phyloP scores from a whole-genome alignment of 1,140 invertebrate genomes.

The Apis mellifera region DNA sequence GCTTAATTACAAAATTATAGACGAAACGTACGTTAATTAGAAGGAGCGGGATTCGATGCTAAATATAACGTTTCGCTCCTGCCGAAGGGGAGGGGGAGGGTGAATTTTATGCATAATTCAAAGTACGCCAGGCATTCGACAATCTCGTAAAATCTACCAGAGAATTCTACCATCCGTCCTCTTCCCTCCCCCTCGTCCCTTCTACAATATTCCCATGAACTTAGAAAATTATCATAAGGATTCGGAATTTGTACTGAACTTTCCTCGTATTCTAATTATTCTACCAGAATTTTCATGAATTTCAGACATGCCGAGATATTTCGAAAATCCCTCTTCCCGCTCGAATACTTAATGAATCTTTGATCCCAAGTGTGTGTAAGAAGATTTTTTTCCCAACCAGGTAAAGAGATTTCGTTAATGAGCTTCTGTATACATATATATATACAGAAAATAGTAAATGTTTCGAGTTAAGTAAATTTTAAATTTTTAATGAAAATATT shows the following conservation, averaged over 20 bases:
- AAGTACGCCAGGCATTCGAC: not conserved
- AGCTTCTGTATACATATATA: too few relatives aligned
- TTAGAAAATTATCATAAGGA: slow-evolving; percentile 5
- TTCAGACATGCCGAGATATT: not conserved
- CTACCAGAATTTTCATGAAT: not conserved
- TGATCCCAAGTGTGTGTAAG: too few relatives aligned
- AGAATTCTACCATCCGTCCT: not conserved
- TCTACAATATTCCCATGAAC: not conserved
- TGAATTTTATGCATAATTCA: not conserved
- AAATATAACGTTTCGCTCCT: not conserved
- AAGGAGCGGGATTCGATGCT: not conserved
- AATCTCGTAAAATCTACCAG: not conserved
- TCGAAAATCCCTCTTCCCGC: not conserved
- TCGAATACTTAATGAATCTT: not conserved
- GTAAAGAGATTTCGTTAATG: too few relatives aligned
- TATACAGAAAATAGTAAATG: too few relatives aligned
- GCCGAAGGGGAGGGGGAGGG: too few relatives aligned
- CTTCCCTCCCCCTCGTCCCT: too few relatives aligned
- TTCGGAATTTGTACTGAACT: not conserved
- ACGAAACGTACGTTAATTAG: not conserved
- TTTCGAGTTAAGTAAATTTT: too few relatives aligned
- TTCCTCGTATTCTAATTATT: not conserved
- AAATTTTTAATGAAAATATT: too few relatives aligned
- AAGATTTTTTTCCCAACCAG: too few relatives aligned
- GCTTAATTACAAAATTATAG: not conserved